These are phyloP conservation scores for Thereva unica DNA, from an alignment of 2,888 invertebrate genomes.

Conservation along the genomic window DNA sequence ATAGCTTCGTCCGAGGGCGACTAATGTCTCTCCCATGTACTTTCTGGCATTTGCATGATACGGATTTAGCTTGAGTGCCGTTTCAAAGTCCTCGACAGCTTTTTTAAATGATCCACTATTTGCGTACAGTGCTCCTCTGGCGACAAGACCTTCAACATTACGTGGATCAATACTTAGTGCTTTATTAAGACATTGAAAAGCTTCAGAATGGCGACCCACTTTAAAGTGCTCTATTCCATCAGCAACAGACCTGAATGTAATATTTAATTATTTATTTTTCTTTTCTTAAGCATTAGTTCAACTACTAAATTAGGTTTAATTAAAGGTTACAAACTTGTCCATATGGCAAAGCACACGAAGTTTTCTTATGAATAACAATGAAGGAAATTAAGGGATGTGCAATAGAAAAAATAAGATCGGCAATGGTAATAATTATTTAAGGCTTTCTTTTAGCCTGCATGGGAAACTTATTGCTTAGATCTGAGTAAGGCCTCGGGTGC, in stretches of 20 bases:
- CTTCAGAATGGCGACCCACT: constrained; percentile 89
- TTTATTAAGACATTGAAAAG: constrained; percentile 91
- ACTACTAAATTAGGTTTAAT: background rate
- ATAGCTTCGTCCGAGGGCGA: constrained; percentile 85
- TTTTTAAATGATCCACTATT: constrained; percentile 92
- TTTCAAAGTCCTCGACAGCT: constrained; percentile 93
- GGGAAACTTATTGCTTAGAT: too few relatives aligned
- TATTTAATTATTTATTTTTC: background rate
- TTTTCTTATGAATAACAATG: too few relatives aligned
- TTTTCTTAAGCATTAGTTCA: background rate
- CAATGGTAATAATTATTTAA: too few relatives aligned
- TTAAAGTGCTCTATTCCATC: constrained; percentile 95
- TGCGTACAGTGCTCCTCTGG: constrained; percentile 88
- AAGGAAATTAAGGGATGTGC: too few relatives aligned
- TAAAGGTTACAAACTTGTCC: too few relatives aligned
- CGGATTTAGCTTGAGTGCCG: constrained; percentile 84
- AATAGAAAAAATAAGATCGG: too few relatives aligned
- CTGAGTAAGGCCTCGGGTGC: too few relatives aligned
- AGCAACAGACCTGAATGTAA: constrained; percentile 70
- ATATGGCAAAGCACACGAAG: too few relatives aligned
- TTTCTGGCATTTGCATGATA: constrained; percentile 91
- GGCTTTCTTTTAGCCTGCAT: too few relatives aligned
- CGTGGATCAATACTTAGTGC: constrained; percentile 89
- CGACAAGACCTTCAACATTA: constrained; percentile 90
- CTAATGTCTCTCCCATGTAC: constrained; percentile 90